phyloP scores from a whole-genome alignment of 2,888 invertebrate species.

The Acrobasis consociella region DNA sequence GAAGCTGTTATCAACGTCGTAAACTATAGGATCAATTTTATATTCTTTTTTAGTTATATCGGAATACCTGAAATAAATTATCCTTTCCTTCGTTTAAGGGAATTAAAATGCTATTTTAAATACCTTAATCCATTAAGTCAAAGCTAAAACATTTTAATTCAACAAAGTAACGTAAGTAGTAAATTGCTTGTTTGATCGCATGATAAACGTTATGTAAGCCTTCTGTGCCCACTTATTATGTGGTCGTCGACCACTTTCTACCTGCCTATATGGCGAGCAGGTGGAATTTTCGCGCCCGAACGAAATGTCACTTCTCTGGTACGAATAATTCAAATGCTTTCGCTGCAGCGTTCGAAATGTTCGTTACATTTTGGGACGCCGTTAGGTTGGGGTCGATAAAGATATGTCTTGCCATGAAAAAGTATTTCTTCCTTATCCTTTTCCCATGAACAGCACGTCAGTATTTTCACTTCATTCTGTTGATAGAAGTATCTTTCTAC shows the following conservation, averaged over 20 bases:
- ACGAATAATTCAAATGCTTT: constrained; percentile 16
- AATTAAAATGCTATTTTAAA: no score
- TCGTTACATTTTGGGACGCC: background rate
- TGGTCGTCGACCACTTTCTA: constrained; percentile 16
- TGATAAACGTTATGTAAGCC: background rate
- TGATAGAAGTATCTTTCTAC: no score
- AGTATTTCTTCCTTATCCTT: no score
- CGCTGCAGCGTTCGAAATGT: constrained; percentile 3
- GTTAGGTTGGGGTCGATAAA: background rate
- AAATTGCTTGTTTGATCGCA: background rate
- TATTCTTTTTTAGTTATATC: no score
- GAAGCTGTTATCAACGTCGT: no score
- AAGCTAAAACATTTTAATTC: no score
- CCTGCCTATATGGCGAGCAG: constrained; percentile 6
- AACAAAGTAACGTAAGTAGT: background rate
- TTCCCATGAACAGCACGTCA: no score
- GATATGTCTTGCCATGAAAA: background rate
- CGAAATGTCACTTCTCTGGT: constrained; percentile 11
- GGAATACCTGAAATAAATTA: no score
- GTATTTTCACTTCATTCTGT: no score
- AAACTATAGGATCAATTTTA: no score
- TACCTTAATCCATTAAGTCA: no score
- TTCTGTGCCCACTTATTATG: constrained; percentile 13
- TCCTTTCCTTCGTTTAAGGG: no score
- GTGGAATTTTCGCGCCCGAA: constrained; percentile 10